These are phyloP conservation scores for Trichogramma evanescens DNA, from an alignment of 2,888 invertebrate species.

Conservation along the genomic window DNA sequence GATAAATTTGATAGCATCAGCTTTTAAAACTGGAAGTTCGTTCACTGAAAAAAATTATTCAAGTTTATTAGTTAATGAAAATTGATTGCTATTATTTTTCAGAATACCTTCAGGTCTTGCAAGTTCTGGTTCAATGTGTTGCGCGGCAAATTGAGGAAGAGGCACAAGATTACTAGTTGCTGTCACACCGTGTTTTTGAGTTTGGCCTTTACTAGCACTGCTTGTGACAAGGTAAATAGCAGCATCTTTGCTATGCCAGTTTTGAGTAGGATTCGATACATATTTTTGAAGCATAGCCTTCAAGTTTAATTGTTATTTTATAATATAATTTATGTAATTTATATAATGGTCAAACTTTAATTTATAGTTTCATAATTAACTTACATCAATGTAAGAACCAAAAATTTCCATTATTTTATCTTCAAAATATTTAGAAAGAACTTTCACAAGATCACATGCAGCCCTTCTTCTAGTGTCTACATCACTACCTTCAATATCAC, in stretches of 20 bases:
- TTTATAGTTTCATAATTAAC: slow-evolving; percentile 12
- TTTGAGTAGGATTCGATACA: slow-evolving; percentile 62
- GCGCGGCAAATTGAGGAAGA: slow-evolving; percentile 79
- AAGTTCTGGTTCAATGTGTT: slow-evolving; percentile 82
- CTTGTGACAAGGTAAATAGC: slow-evolving; percentile 95
- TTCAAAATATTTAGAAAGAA: slow-evolving; percentile 82
- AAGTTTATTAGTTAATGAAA: background rate
- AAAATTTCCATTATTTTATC: slow-evolving; percentile 81
- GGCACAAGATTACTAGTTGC: slow-evolving; percentile 85
- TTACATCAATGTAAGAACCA: slow-evolving; percentile 76
- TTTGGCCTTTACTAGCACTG: slow-evolving; percentile 81
- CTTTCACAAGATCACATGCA: slow-evolving; percentile 93
- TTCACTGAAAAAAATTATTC: slow-evolving; percentile 59
- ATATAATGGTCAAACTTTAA: background rate
- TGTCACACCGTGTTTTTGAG: slow-evolving; percentile 85
- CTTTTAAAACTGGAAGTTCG: slow-evolving; percentile 84
- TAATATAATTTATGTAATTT: background rate
- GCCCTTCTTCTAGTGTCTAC: slow-evolving; percentile 92
- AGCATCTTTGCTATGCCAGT: slow-evolving; percentile 94
- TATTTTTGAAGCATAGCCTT: slow-evolving; percentile 74
- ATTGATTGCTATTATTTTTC: slow-evolving; percentile 17
- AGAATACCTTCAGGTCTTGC: slow-evolving; percentile 60
- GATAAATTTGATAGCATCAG: slow-evolving; percentile 91
- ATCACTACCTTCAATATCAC: slow-evolving; percentile 98
- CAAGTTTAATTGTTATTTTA: slow-evolving; percentile 4